These are phyloP conservation scores for Phataginus tricuspis DNA, from an alignment of 2,797 vertebrate species.

Conservation along the genomic window DNA sequence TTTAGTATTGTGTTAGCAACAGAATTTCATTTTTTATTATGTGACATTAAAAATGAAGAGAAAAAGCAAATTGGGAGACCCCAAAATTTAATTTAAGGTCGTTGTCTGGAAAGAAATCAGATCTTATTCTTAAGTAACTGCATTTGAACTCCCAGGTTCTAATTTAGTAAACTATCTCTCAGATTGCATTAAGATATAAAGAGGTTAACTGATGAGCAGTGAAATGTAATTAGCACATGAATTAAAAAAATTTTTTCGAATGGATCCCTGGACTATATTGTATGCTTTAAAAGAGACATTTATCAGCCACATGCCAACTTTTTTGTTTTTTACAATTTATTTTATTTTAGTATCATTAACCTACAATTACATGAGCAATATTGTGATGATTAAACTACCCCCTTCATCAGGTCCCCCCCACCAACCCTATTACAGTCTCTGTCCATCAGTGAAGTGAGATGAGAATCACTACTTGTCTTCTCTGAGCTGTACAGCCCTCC, in stretches of 20 bases:
- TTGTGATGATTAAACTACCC: too few species aligned
- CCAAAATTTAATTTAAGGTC: neutral
- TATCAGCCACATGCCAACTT: too few species aligned
- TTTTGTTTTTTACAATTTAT: too few species aligned
- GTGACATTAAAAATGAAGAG: neutral
- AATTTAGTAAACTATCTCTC: neutral
- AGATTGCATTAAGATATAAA: slow-evolving; percentile 34
- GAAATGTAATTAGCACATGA: slow-evolving; percentile 15
- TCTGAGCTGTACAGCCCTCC: too few species aligned
- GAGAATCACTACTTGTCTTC: too few species aligned
- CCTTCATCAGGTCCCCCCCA: too few species aligned
- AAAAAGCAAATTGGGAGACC: neutral
- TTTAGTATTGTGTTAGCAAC: neutral
- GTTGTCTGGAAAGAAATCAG: neutral
- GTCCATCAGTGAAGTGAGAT: too few species aligned
- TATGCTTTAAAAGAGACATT: neutral
- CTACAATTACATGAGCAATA: too few species aligned
- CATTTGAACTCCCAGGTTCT: neutral
- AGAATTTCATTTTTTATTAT: slow-evolving; percentile 42
- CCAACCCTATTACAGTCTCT: too few species aligned
- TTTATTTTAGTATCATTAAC: too few species aligned
- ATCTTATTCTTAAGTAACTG: slow-evolving; percentile 23
- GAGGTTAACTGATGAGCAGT: neutral
- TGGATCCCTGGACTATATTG: neutral
- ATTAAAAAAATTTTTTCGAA: neutral